phyloP scores from a whole-genome alignment of 1,140 invertebrate species.

The Teleopsis dalmanni region DNA sequence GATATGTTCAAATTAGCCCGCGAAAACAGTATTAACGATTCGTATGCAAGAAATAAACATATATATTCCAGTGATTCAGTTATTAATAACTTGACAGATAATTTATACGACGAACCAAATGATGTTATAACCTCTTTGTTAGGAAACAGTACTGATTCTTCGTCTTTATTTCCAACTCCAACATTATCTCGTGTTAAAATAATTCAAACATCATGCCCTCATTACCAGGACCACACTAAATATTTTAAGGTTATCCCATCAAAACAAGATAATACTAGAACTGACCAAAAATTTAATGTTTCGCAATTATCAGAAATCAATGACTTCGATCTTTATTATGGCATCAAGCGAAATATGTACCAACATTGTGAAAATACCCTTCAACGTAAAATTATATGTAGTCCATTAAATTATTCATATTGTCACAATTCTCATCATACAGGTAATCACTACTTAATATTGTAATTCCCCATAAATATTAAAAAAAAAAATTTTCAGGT shows the following conservation, averaged over 20 bases:
- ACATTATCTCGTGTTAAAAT: conserved; percentile 32
- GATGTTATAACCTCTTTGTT: conserved; percentile 36
- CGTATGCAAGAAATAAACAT: conserved; percentile 39
- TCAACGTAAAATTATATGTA: conserved; percentile 27
- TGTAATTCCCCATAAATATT: not conserved
- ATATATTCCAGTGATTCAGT: conserved; percentile 41
- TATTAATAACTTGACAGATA: conserved; percentile 38
- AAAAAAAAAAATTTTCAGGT: not conserved
- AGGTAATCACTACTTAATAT: conserved; percentile 6
- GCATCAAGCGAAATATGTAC: conserved; percentile 21
- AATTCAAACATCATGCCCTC: conserved; percentile 34
- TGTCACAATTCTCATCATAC: conserved; percentile 36
- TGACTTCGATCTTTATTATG: conserved; percentile 41
- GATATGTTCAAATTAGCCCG: not conserved
- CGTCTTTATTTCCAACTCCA: conserved; percentile 25
- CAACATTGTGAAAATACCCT: conserved; percentile 21
- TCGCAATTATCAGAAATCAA: conserved; percentile 38
- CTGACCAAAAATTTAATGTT: conserved; percentile 32
- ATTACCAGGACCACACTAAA: conserved; percentile 39
- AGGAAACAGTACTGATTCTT: conserved; percentile 34
- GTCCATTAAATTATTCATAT: conserved; percentile 26
- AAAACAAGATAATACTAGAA: conserved; percentile 37
- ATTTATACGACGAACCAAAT: conserved; percentile 42
- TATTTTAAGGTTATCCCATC: conserved; percentile 42
- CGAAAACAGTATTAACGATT: conserved; percentile 25